phyloP scores from a whole-genome alignment of 2,797 vertebrate species.

The Parambassis ranga region DNA sequence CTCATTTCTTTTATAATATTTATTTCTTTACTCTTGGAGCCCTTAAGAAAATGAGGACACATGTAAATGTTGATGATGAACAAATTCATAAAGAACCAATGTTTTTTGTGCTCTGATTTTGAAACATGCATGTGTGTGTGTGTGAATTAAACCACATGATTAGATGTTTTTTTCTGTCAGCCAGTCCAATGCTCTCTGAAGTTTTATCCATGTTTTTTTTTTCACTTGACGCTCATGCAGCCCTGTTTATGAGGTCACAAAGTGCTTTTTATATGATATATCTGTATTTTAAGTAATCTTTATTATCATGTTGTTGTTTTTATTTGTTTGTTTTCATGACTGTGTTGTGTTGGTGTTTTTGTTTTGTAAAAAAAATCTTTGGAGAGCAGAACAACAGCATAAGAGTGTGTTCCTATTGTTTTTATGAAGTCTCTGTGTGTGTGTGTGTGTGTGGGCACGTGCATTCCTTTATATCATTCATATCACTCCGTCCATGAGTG shows the following conservation, averaged over 20 bases:
- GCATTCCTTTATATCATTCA: constrained; percentile 40
- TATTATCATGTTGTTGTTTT: constrained; percentile 8
- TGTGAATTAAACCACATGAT: background rate
- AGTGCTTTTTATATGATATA: constrained; percentile 68
- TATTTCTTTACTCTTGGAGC: background rate
- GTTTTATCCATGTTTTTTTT: constrained; percentile 15
- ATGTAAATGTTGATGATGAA: background rate
- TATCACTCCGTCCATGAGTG: constrained; percentile 45
- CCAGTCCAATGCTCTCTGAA: background rate
- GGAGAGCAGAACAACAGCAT: constrained; percentile 24
- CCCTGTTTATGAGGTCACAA: constrained; percentile 57
- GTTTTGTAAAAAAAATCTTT: constrained; percentile 18
- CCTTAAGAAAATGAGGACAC: background rate
- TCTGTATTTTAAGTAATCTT: constrained; percentile 21
- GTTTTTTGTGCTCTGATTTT: constrained; percentile 1
- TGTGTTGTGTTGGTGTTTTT: constrained; percentile 36
- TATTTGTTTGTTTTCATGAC: constrained; percentile 24
- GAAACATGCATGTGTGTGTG: background rate
- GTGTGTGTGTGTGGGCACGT: background rate
- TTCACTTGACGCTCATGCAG: constrained; percentile 6
- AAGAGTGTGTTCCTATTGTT: constrained; percentile 32
- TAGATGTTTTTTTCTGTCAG: background rate
- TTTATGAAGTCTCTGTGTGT: background rate
- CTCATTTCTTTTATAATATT: background rate
- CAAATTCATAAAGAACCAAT: background rate